Conservation (phyloP, 2,113 vertebrate species). For the Hippocampus comes region DNA sequence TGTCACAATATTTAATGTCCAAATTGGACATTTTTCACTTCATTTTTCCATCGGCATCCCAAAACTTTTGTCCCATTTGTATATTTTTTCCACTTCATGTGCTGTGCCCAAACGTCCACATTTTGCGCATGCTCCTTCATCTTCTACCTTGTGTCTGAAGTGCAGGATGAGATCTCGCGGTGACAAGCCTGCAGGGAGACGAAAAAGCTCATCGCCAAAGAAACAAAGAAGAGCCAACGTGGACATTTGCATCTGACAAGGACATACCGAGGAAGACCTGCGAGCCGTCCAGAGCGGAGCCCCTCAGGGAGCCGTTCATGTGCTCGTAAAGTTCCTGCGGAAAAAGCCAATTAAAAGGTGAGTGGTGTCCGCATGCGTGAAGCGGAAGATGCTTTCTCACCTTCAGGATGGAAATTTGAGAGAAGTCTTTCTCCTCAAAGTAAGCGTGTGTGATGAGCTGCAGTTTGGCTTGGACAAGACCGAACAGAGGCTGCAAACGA, state of each 20-base stretch:
- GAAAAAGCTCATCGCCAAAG: background rate
- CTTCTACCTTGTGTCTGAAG: constrained; percentile 90
- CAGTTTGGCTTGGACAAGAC: constrained; percentile 93
- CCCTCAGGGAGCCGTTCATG: constrained; percentile 90
- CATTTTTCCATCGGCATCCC: background rate
- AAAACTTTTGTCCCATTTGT: background rate
- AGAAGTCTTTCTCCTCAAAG: constrained; percentile 99
- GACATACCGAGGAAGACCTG: constrained; percentile 90
- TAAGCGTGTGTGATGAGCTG: constrained; percentile 98
- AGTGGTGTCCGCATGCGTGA: background rate
- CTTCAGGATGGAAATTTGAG: constrained; percentile 96
- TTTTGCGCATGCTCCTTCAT: background rate
- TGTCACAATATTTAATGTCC: background rate
- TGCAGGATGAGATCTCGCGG: constrained; percentile 95
- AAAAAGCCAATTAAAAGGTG: background rate
- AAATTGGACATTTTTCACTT: background rate
- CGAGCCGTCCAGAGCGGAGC: constrained; percentile 83
- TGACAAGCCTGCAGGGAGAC: constrained; percentile 80
- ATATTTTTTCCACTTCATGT: background rate
- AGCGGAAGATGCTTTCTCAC: constrained; percentile 58
- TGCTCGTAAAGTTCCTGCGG: constrained; percentile 94
- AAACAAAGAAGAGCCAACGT: background rate
- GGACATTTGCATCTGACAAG: background rate
- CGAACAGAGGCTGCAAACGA: constrained; percentile 84
- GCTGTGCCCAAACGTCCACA: background rate